A percentile compares a stretch with the other conserved stretches of the same genome.
Conservation (phyloP, 2,113 vertebrate genomes). For the Grallaria varia region DNA sequence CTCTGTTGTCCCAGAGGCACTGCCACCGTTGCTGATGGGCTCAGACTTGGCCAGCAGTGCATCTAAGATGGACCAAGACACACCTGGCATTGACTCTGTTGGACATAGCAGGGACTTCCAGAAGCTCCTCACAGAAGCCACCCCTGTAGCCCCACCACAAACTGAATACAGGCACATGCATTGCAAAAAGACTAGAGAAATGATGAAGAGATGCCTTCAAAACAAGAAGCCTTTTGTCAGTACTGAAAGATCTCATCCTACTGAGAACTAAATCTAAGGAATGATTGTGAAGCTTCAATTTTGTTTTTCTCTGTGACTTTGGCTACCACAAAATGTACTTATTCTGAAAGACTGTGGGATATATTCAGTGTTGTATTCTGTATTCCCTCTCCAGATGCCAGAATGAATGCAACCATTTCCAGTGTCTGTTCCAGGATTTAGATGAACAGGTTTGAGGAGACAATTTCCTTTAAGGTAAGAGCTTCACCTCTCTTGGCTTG, state of each 20-base stretch:
- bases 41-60: fast-evolving
- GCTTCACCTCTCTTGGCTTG: neutral
- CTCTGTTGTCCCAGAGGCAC: neutral
- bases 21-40: neutral
- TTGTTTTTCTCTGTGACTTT: neutral
- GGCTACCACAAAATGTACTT: neutral
- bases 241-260: neutral
- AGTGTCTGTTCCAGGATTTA: neutral
- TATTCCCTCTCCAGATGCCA: neutral
- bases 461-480: neutral
- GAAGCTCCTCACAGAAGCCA: neutral
- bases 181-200: neutral
- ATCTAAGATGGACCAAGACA: neutral
- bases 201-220: neutral
- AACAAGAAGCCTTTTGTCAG: neutral
- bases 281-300: neutral
- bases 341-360: neutral
- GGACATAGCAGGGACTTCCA: fast-evolving
- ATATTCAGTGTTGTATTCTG: neutral
- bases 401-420: neutral
- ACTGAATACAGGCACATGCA: fast-evolving
- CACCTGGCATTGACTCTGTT: fast-evolving
- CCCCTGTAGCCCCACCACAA: neutral
- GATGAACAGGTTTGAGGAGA: neutral
- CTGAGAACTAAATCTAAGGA: neutral